Percentiles rank a stretch among this genome's conserved stretches.
Conservation (phyloP, 1,140 invertebrate genomes). For the Heliconius eleuchia region DNA sequence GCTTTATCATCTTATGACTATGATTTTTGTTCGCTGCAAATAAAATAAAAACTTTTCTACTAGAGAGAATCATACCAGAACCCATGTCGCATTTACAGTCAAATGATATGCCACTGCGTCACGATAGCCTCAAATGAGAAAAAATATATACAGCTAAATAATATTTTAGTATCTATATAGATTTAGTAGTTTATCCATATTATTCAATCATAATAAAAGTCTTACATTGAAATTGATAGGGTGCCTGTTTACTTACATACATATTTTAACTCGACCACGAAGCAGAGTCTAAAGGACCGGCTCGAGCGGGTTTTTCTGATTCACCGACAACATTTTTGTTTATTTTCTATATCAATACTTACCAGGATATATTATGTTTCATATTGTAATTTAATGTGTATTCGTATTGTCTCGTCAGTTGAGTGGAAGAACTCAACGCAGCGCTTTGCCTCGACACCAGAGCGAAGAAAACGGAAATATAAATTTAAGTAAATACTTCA, state of each 20-base stretch:
- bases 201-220: neutral
- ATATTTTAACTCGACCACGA: slow-evolving; percentile 53
- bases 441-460: no score
- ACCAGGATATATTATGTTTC: slow-evolving; percentile 22
- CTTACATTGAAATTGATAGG: slow-evolving; percentile 41
- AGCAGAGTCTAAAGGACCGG: slow-evolving; percentile 57
- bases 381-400: neutral
- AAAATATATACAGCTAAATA: no score
- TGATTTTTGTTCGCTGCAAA: no score
- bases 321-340: slow-evolving; percentile 51
- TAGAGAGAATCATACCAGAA: no score
- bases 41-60: no score
- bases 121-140: no score
- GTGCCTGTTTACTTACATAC: slow-evolving; percentile 47
- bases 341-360: slow-evolving; percentile 44
- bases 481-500: no score
- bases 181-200: neutral
- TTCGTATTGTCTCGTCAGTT: neutral
- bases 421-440: no score
- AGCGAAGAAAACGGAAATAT: no score
- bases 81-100: no score
- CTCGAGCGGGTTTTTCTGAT: slow-evolving; percentile 58
- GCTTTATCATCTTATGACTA: no score
- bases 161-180: neutral
- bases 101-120: no score